These are phyloP conservation scores for Archips crataeganus DNA, from an alignment of 2,888 invertebrate species.

Conservation along the genomic window DNA sequence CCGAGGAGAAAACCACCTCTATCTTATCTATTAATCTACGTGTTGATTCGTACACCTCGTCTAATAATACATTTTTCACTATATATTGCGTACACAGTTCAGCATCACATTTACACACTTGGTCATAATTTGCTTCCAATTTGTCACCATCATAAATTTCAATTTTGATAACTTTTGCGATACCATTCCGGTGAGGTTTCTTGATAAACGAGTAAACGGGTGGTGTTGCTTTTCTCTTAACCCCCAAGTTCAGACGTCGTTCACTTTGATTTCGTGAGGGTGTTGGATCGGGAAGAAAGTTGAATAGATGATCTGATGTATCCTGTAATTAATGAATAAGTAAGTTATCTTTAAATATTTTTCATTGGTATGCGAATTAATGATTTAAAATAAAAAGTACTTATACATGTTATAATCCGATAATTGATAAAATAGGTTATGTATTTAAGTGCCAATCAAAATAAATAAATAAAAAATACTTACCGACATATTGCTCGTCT, in stretches of 20 bases:
- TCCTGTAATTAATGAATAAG: background rate
- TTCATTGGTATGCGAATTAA: too few relatives aligned
- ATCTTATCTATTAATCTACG: slow-evolving; percentile 5
- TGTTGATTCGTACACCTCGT: slow-evolving; percentile 1
- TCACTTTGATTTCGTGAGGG: background rate
- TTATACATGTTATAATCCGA: too few relatives aligned
- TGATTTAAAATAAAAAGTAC: too few relatives aligned
- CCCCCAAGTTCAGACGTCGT: background rate
- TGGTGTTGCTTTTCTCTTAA: background rate
- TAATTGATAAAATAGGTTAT: too few relatives aligned
- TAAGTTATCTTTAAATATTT: too few relatives aligned
- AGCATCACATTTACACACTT: background rate
- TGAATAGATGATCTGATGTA: background rate
- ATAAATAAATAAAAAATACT: background rate
- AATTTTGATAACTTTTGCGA: background rate
- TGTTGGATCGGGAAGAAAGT: background rate
- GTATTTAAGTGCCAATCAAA: too few relatives aligned
- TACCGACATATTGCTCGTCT: background rate
- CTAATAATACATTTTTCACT: slow-evolving; percentile 2
- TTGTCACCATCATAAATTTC: slow-evolving; percentile 5
- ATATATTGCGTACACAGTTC: slow-evolving; percentile 11
- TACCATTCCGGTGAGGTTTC: background rate
- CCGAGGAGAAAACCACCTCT: background rate
- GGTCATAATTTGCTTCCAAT: background rate
- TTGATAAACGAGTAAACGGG: background rate